A percentile compares a stretch with the other conserved stretches of the same genome.
phyloP scores from a whole-genome alignment of 2,888 invertebrate genomes.

The Athetis lepigone region DNA sequence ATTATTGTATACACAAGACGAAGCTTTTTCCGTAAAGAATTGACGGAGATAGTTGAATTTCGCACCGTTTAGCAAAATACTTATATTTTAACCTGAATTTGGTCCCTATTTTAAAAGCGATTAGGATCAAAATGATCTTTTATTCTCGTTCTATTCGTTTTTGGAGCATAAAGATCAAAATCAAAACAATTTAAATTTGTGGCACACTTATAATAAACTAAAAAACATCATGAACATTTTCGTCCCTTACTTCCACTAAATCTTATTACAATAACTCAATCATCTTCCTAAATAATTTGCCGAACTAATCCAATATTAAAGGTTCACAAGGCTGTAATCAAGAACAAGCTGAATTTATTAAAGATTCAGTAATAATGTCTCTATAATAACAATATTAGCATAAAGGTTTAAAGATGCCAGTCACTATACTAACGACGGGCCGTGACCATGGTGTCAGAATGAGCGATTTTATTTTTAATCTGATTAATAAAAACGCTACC shows the following conservation, averaged over 20 bases:
- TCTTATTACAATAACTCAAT: conserved; percentile 13
- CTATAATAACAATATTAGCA: conserved; percentile 59
- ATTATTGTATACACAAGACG: neutral
- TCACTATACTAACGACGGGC: conserved; percentile 34
- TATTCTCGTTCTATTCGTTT: no score
- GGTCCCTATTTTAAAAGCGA: neutral
- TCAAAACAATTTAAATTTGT: no score
- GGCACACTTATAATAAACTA: no score
- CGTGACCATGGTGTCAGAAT: conserved; percentile 13
- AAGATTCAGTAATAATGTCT: conserved; percentile 44
- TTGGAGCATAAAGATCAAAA: no score
- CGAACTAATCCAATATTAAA: conserved; percentile 1
- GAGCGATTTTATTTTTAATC: conserved; percentile 36
- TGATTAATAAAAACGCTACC: neutral
- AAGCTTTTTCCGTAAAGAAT: neutral
- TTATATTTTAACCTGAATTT: neutral
- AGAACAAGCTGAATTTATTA: conserved; percentile 24
- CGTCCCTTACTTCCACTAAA: no score
- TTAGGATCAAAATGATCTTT: neutral
- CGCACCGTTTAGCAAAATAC: neutral
- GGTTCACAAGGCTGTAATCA: conserved; percentile 23
- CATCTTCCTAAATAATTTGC: neutral
- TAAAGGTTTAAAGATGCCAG: conserved; percentile 51
- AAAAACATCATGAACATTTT: no score
- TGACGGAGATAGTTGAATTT: neutral